Evolutionary conservation across 2,888 invertebrate genomes (phyloP), one percentile per base, ranked within the genome.

Genomic region (Camponotus fellah): DNA sequence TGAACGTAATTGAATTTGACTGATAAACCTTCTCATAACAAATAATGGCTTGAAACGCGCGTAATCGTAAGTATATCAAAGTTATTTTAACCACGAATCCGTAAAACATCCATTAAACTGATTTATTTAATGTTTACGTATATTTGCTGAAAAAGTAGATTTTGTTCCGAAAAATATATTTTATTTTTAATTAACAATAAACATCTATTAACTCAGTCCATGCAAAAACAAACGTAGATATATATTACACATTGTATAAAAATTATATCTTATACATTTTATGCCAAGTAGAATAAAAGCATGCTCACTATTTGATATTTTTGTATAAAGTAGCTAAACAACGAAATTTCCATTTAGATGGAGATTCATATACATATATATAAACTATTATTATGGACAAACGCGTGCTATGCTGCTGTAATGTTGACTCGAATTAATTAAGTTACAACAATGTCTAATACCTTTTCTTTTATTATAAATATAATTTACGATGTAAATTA

Each of bases 291-390:
- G 80, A 68, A 80, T 46, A 64, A 62, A 76, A 87, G 88, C 88
- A 88, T 88, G 88, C 65, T 83, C 85, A 85, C 80, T 85, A 87
- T 85, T 85, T 85, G 83, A 82, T 85, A 83, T 85, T 72, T 89
- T 69, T 83, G 82, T 89, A 82, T 76, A 88, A 87, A 72, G 82
- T 87, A 89, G 88, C 62, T 84, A 85, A 87, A 83, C 72, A 74
- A 85, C 71, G 74, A 88, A 58, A 77, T 86, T 89, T 83, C 82
- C 82, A 80, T 87, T 85, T 87, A 82, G 68, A 79, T 82, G 83
- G 77, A 89, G 75, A 85, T 82, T 81, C 88, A 89, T 85, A 85
- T 82, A 83, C 88, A 89, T 85, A 85, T 87, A 74, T 89, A 84
- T 84, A 65, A 89, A 88, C 82, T 71, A 84, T 89, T 87, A 32